Base-by-base conservation (phyloP, 2,797 vertebrate species). In the Sebastes elongatus region DNA sequence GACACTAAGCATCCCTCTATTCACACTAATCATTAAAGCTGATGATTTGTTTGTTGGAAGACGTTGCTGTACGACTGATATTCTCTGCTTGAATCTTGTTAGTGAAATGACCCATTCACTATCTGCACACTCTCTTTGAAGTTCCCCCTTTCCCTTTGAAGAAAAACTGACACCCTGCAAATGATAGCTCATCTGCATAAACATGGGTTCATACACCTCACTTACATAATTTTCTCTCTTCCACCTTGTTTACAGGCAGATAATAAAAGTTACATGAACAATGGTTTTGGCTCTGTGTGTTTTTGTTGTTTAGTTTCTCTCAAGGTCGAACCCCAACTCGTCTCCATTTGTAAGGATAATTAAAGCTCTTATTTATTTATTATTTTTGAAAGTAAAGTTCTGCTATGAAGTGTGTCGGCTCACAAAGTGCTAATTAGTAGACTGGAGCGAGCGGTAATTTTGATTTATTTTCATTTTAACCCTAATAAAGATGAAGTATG, bases 101-200 rank as follows among this genome's bases (percentile, higher is more conserved):
- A 80, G 84, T 66, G 74, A 78, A 86, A 79, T 87, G 86, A 86
- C 82, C 85, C 78, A n/a, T 83, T 86, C 76, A 30, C 80, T 53
- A 27, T 74, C 67, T 74, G 55, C 22, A 49, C 28, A 25, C 65
- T 55, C 64, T 62, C 85, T 91, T 90, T 93, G 92, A 93, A 82
- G 90, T 87, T 46, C 63, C 27, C 35, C 6, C 32, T 28, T 28
- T 82, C 63, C 76, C 89, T 93, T 92, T 92, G 91, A 92, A 92
- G 91, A 87, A 79, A 79, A 86, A 81, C 71, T 75, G 87, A 84
- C 88, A 92, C 49, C 13, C 61, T 53, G 67, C 65, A 78, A 84
- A 90, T 71, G 65, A 80, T 78, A 28, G 52, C 77, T 86, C 78
- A 83, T 86, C 79, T 83, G 72, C 82, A 89, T 90, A 78, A 84